These are phyloP conservation scores for Zaprionus ornatus DNA, from an alignment of 1,140 invertebrate species.

Conservation along the genomic window DNA sequence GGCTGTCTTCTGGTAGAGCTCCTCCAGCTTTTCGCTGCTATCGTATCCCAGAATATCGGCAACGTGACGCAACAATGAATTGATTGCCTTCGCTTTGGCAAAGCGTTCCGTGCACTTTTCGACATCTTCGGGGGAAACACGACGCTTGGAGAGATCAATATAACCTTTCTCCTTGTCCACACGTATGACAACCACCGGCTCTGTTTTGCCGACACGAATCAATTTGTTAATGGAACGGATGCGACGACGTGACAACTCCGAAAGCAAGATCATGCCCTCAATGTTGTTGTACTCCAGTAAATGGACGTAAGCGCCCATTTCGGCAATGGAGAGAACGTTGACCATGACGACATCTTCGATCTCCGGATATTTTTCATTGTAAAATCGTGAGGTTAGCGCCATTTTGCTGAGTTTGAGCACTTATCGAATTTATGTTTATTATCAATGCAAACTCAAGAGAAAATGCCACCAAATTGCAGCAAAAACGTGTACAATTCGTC, in stretches of 20 bases:
- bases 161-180: conserved; percentile 99
- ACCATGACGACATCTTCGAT: conserved; percentile 99
- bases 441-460: conserved; percentile 18
- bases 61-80: conserved; percentile 98
- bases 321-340: conserved; percentile 98
- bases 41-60: conserved; percentile 97
- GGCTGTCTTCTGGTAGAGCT: conserved; percentile 98
- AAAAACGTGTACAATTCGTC: conserved; percentile 76
- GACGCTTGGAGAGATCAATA: conserved; percentile 99
- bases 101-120: conserved; percentile 99
- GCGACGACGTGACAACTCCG: conserved; percentile 98
- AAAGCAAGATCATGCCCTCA: conserved; percentile 97
- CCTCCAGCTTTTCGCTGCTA: conserved; percentile 95
- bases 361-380: conserved; percentile 98
- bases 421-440: conserved; percentile 14
- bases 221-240: conserved; percentile 99
- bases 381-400: conserved; percentile 98
- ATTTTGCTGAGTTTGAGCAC: conserved; percentile 85
- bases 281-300: conserved; percentile 99
- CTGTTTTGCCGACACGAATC: conserved; percentile 98
- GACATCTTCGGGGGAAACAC: conserved; percentile 99
- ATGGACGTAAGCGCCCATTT: conserved; percentile 99
- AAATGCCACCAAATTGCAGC: conserved; percentile 45
- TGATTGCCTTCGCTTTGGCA: conserved; percentile 99
- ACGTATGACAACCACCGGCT: conserved; percentile 99